These are phyloP conservation scores for Alectura lathami DNA, from an alignment of 2,113 vertebrate species.

Conservation along the genomic window DNA sequence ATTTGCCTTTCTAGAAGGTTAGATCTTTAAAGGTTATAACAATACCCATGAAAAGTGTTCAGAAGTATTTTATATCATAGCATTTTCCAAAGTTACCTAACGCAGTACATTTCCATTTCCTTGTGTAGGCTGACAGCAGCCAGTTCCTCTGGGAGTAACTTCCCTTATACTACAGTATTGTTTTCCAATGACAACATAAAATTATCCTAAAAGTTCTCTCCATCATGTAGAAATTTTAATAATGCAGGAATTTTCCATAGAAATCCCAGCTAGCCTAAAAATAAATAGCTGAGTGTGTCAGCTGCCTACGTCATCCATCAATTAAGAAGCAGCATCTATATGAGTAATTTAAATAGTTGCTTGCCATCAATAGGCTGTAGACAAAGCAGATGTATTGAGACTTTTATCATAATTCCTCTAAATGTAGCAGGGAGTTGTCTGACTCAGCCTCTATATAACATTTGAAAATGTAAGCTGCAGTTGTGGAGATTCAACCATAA, in stretches of 20 bases:
- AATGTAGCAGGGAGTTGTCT: conserved; percentile 48
- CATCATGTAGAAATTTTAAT: background rate
- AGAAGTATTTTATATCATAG: background rate
- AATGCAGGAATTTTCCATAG: background rate
- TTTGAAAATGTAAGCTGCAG: conserved; percentile 54
- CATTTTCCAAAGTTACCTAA: background rate
- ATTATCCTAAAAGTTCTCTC: background rate
- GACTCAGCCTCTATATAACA: conserved; percentile 30
- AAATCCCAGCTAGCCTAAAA: background rate
- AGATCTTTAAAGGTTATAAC: background rate
- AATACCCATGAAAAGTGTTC: background rate
- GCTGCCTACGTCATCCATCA: background rate
- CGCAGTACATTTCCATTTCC: background rate
- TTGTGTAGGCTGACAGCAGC: background rate
- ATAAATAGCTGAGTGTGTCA: background rate
- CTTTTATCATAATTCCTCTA: conserved; percentile 59
- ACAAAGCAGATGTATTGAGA: conserved; percentile 47
- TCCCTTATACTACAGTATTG: background rate
- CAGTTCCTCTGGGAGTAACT: background rate
- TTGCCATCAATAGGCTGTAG: conserved; percentile 42
- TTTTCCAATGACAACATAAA: background rate
- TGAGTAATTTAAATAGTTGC: conserved; percentile 47
- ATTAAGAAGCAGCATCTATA: conserved; percentile 21
- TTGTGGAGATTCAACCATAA: background rate
- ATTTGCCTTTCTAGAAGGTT: background rate